Evolutionary conservation across 2,797 vertebrate genomes (phyloP).

Genomic region (Acrocephalus scirpaceus): DNA sequence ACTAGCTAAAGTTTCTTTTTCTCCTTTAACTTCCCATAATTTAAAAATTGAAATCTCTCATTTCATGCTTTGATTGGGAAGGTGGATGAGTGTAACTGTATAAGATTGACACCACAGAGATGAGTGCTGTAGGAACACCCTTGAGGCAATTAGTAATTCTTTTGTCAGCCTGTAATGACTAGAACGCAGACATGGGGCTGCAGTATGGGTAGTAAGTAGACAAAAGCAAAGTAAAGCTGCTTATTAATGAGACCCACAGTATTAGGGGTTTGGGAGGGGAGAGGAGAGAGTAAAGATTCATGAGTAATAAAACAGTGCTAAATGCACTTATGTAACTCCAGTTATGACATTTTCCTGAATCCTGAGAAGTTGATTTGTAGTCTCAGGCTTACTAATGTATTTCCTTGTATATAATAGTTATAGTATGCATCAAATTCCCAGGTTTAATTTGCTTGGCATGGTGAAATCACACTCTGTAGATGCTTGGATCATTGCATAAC

Average conservation of each 20-base stretch:
- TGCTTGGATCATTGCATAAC: neutral
- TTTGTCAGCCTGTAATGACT: neutral
- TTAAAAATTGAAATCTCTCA: neutral
- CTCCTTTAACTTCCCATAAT: neutral
- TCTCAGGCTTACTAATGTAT: neutral
- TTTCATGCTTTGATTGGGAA: neutral
- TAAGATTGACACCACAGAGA: neutral
- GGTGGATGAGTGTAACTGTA: neutral
- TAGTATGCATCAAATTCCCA: neutral
- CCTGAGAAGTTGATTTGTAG: neutral
- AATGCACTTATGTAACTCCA: neutral
- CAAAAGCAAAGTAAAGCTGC: neutral
- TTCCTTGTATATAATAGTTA: neutral
- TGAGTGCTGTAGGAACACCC: neutral
- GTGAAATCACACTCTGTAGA: neutral
- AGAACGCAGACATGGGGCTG: neutral
- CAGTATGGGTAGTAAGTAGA: neutral
- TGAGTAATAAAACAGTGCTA: neutral
- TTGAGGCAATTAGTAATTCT: neutral
- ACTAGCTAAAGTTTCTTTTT: neutral
- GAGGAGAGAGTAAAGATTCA: neutral
- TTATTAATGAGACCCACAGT: neutral
- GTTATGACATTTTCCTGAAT: neutral
- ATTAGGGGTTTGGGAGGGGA: neutral
- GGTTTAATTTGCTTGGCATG: neutral